Percentiles rank a stretch among this genome's conserved stretches.
Evolutionary conservation across 2,797 vertebrate genomes (phyloP).

Genomic region (Champsocephalus esox): DNA sequence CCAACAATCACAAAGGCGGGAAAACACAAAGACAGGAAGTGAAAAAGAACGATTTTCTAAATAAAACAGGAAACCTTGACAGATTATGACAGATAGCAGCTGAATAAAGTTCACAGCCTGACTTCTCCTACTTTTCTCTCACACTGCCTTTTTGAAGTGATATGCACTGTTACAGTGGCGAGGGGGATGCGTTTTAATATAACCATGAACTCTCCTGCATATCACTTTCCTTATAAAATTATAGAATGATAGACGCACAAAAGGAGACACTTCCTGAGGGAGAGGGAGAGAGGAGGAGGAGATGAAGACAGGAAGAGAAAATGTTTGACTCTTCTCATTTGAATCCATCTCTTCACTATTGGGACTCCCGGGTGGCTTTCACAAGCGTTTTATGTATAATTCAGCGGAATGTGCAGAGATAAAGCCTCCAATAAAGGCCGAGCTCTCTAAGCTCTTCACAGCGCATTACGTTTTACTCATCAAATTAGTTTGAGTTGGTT

Average conservation of each 20-base stretch:
- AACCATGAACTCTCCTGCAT: conserved; percentile 31
- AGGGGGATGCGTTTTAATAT: conserved; percentile 36
- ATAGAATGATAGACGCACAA: conserved; percentile 57
- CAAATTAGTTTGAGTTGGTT: conserved; percentile 85
- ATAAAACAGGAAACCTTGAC: no score
- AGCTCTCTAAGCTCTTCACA: conserved; percentile 81
- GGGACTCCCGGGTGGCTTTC: conserved; percentile 77
- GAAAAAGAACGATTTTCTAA: no score
- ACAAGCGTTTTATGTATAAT: conserved; percentile 83
- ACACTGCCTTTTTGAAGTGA: conserved; percentile 24
- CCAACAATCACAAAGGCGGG: no score
- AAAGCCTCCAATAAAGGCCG: conserved; percentile 78
- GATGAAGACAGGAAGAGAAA: conserved; percentile 56
- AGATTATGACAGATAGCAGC: not conserved
- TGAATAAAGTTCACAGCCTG: conserved; percentile 14
- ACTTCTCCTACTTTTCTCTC: conserved; percentile 6
- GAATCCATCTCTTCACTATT: conserved; percentile 69
- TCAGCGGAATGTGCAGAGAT: conserved; percentile 82
- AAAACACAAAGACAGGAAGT: no score
- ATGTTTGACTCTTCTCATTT: conserved; percentile 67
- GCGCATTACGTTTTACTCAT: conserved; percentile 84
- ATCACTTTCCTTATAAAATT: conserved; percentile 56
- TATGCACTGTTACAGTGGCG: not conserved
- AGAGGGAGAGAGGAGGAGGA: conserved; percentile 40
- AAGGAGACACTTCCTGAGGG: conserved; percentile 65